Evolutionary conservation across 1,140 invertebrate species (phyloP), one percentile per base, ranked within the genome.

Genomic region (Danaus melanippus): DNA sequence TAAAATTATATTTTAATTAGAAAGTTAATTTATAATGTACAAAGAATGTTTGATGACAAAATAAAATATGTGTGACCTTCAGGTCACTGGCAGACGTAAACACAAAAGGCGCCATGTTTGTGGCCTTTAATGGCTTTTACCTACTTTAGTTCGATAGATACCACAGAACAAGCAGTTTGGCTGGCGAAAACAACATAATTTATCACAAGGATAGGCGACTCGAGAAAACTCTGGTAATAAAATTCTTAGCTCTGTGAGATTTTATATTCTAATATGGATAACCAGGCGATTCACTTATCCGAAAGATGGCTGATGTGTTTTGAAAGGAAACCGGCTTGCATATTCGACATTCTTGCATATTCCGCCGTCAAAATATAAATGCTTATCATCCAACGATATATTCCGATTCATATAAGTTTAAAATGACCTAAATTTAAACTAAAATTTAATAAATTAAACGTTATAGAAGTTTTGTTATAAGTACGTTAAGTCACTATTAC

Each of bases 131-230:
- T 65, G 59, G 60, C 59, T 51, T 44, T 58, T 61, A 62, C 42
- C 60, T 61, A 60, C 57, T 61, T 61, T 51, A 62, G 66, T 63
- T 67, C 65, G 64, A 71, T 69, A 65, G 66, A 64, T 64, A 59
- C 57, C 57, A 43, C 57, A 59, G 69, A 72, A 69, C 74, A 81
- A 78, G 79, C 75, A 84, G 68, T 66, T 46, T 55, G 65, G 63
- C 81, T 76, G 74, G 74, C 76, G 81, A 81, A 84, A 84, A 84
- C 81, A 84, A 84, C 76, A 76, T 76, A 72, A 82, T 82, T 84
- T 83, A 83, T 84, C 79, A 83, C 73, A 68, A 74, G 73, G 75
- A 70, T 69, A 62, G 70, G 72, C 71, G 71, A 71, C 68, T 75
- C 58, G 61, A 69, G 67, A 66, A 71, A 77, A 83, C 67, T 81